Evolutionary conservation across 2,888 invertebrate species (phyloP).

Genomic region (Leptinotarsa peninsularis): DNA sequence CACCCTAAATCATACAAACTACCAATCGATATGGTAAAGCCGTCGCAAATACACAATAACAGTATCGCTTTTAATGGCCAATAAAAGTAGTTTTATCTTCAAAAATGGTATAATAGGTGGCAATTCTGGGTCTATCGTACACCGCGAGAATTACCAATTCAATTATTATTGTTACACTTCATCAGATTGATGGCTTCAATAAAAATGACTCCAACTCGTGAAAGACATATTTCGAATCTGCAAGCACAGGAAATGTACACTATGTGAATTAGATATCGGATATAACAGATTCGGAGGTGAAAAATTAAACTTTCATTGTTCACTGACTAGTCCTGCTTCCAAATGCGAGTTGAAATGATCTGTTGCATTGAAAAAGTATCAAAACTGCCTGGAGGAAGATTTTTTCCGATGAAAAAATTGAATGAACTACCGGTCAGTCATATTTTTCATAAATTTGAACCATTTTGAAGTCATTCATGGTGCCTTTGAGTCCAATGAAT

Average conservation of each 20-base stretch:
- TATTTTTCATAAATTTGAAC: no score
- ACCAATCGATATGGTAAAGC: constrained; percentile 10
- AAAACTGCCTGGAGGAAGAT: no score
- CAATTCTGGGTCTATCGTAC: not conserved
- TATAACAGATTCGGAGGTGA: no score
- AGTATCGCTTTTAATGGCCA: constrained; percentile 18
- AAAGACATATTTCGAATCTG: not conserved
- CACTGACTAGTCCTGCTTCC: no score
- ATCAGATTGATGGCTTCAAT: not conserved
- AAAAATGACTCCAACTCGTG: not conserved
- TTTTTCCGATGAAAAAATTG: no score
- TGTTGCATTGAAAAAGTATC: no score
- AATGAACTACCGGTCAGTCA: no score
- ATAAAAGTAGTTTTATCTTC: constrained; percentile 20
- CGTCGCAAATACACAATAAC: constrained; percentile 9
- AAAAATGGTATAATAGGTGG: constrained; percentile 12
- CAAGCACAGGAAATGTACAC: not conserved
- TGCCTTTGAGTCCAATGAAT: no score
- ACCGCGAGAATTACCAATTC: not conserved
- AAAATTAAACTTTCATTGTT: no score
- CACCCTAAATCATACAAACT: not conserved
- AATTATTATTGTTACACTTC: constrained; percentile 4
- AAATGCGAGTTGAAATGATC: no score
- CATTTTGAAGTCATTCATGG: no score
- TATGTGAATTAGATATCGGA: not conserved